Evolutionary conservation across 2,888 invertebrate genomes (phyloP).

Genomic region (Tipula lateralis): DNA sequence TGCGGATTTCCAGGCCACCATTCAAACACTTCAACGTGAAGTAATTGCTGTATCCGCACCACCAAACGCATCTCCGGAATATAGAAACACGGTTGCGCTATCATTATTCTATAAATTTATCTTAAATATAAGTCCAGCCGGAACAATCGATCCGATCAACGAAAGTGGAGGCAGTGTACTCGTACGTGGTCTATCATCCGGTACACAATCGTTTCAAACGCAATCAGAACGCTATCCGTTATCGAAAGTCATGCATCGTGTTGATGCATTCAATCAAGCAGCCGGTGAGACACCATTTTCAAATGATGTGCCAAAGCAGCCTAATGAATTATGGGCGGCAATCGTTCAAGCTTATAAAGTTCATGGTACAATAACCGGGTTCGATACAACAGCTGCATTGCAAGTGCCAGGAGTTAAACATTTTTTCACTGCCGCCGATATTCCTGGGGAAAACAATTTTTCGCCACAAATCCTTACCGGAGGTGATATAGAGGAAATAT

Average conservation of each 20-base stretch:
- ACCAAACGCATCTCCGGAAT: conserved; percentile 64
- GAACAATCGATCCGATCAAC: conserved; percentile 50
- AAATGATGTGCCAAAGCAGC: conserved; percentile 46
- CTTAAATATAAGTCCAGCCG: conserved; percentile 54
- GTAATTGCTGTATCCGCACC: conserved; percentile 59
- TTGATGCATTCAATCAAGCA: conserved; percentile 56
- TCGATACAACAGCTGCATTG: conserved; percentile 51
- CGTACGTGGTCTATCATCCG: conserved; percentile 60
- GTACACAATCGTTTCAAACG: conserved; percentile 65
- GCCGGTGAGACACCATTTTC: conserved; percentile 51
- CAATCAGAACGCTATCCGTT: conserved; percentile 66
- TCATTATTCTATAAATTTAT: conserved; percentile 41
- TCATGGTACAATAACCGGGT: conserved; percentile 56
- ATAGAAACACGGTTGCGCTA: conserved; percentile 66
- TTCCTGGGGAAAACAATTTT: conserved; percentile 61
- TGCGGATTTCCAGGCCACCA: conserved; percentile 50
- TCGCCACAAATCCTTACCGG: conserved; percentile 52
- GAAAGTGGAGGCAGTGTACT: conserved; percentile 55
- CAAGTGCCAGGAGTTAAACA: conserved; percentile 56
- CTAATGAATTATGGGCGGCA: conserved; percentile 55
- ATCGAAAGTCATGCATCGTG: conserved; percentile 59
- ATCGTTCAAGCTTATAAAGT: conserved; percentile 60
- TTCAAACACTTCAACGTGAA: conserved; percentile 56
- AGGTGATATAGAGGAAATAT: conserved; percentile 48
- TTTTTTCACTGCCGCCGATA: conserved; percentile 58